Evolutionary conservation across 1,140 invertebrate genomes (phyloP), one percentile per base, ranked within the genome.

Genomic region (Gryllus bimaculatus): DNA sequence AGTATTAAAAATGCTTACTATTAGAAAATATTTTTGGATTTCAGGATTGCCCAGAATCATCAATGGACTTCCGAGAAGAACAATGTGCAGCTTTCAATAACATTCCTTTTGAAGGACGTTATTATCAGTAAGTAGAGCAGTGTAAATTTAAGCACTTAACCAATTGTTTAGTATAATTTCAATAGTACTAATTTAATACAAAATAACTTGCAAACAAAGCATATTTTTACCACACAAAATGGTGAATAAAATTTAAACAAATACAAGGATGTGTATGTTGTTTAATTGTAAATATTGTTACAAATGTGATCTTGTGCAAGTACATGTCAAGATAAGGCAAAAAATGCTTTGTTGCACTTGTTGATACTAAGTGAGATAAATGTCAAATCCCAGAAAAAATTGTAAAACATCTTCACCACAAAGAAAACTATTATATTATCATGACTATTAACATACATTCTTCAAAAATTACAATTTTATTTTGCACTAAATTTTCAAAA

Each of bases 21-120:
- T n/a, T 73, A 73, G 13, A 73, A n/a, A 15, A 73, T 2, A 73
- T 15, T n/a, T 73, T 73, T 73, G 66, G 13, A 15, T 15, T 87
- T 47, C 82, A 93, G 89, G 92, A 95, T 84, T 97, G 96, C 85
- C 91, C 93, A 0, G 91, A 90, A 79, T 89, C 88, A 54, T 87
- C 90, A n/a, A 85, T 83, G 47, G 96, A 98, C 85, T 98, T 95
- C 86, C 88, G 96, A 80, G 87, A 91, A 0, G 92, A 95, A 82
- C 96, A 98, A 83, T 98, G 96, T 86, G 88, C 94, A 0, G 88
- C 91, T 79, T 96, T 92, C 84, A 91, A 98, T 85, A 85, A 86
- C 26, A 86, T 91, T 47, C 88, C 90, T 12, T 95, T 96, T 83
- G 93, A 95, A 83, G 93, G 91, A 26, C 85, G 91, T 54, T 89